Evolutionary conservation across 2,888 invertebrate genomes (phyloP).

Genomic region (Lycophotia porphyrea): DNA sequence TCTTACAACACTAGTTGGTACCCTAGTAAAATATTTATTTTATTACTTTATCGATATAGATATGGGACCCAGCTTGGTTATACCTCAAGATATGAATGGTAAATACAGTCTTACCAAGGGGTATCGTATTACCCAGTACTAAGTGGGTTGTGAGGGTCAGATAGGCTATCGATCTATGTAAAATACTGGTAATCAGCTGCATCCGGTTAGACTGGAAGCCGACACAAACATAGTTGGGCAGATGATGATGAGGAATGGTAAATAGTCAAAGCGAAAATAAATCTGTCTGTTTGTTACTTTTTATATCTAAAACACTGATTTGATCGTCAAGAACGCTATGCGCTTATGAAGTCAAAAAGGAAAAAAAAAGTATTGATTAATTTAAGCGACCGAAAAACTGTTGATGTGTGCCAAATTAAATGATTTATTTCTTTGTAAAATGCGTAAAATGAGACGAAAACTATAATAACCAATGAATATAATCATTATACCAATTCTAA

Average conservation of each 20-base stretch:
- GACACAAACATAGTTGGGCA: neutral
- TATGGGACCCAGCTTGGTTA: neutral
- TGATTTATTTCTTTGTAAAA: too few species aligned
- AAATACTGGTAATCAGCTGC: too few species aligned
- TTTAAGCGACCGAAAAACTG: neutral
- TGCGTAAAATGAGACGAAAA: too few species aligned
- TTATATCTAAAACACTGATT: neutral
- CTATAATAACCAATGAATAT: too few species aligned
- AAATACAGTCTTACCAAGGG: neutral
- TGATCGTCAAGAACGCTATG: neutral
- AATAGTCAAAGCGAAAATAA: too few species aligned
- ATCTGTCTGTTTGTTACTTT: too few species aligned
- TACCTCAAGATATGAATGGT: neutral
- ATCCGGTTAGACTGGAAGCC: too few species aligned
- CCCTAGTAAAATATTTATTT: conserved; percentile 5
- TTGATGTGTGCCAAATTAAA: neutral
- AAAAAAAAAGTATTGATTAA: neutral
- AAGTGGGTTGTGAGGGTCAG: neutral
- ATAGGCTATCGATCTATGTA: too few species aligned
- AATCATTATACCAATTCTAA: neutral
- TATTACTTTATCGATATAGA: neutral
- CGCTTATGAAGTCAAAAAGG: neutral
- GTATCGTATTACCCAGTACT: neutral
- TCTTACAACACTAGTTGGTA: too few species aligned
- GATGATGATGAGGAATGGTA: neutral